These are phyloP conservation scores for Sebastes kiyomatsui DNA, from an alignment of 2,797 vertebrate genomes.

Conservation along the genomic window DNA sequence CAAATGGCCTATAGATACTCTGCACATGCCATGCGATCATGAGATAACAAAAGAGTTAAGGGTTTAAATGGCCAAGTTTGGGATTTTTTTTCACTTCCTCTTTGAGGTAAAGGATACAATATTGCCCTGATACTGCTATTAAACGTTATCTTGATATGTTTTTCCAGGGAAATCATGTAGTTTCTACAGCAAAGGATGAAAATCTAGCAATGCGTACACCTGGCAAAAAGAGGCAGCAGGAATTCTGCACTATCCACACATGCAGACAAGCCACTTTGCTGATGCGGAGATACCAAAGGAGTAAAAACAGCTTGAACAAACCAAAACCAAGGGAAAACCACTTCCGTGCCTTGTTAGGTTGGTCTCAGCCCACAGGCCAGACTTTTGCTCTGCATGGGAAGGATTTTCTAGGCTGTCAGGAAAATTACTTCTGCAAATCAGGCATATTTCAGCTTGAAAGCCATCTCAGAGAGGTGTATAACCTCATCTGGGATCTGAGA, in stretches of 20 bases:
- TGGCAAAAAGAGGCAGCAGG: slow-evolving; percentile 1
- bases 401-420: slow-evolving; percentile 18
- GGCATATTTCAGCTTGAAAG: background rate
- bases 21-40: background rate
- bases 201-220: background rate
- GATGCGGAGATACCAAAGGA: slow-evolving; percentile 54
- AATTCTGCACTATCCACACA: slow-evolving; percentile 21
- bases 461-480: background rate
- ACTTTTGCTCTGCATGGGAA: slow-evolving; percentile 22
- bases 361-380: slow-evolving; percentile 8
- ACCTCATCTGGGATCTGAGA: slow-evolving; percentile 2
- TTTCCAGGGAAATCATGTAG: background rate
- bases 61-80: background rate
- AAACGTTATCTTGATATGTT: background rate
- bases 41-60: background rate
- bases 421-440: slow-evolving; percentile 18
- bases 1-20: background rate
- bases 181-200: background rate
- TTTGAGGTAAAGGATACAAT: background rate
- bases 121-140: background rate
- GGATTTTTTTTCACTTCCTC: background rate
- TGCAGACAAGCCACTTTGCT: slow-evolving; percentile 46
- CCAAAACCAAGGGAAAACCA: slow-evolving; percentile 50
- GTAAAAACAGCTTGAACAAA: slow-evolving; percentile 64
- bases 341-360: slow-evolving; percentile 48